Percentiles rank a stretch among this genome's conserved stretches.
These are phyloP conservation scores for Coelopa frigida DNA, from an alignment of 1,140 invertebrate species.

Conservation along the genomic window DNA sequence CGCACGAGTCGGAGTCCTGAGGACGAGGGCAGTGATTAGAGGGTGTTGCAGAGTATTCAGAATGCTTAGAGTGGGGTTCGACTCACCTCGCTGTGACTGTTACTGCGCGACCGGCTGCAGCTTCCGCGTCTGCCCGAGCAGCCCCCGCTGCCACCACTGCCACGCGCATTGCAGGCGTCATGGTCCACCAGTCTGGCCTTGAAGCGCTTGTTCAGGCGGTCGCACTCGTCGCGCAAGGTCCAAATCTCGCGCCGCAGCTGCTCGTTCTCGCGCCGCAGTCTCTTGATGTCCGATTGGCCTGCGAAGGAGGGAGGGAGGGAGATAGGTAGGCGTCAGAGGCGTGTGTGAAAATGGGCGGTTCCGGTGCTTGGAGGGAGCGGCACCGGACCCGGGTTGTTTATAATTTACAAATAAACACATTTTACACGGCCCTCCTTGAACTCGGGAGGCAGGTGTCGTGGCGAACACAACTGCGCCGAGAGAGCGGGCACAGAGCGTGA, in stretches of 20 bases:
- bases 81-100: conserved; percentile 41
- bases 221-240: conserved; percentile 78
- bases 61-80: no score
- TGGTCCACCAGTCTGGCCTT: conserved; percentile 36
- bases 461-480: no score
- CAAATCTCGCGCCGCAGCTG: conserved; percentile 79
- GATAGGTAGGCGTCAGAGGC: no score
- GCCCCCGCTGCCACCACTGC: conserved; percentile 29
- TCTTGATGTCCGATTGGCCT: conserved; percentile 85
- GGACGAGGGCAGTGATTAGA: conserved; percentile 7
- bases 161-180: conserved; percentile 26
- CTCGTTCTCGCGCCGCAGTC: conserved; percentile 78
- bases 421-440: no score
- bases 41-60: neutral
- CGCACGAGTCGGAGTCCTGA: conserved; percentile 44
- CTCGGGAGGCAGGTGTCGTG: no score
- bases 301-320: conserved; percentile 13
- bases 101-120: conserved; percentile 24
- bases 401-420: no score
- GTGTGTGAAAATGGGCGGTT: no score
- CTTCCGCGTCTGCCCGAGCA: conserved; percentile 9
- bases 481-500: no score
- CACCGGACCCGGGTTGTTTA: no score
- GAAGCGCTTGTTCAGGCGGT: conserved; percentile 63
- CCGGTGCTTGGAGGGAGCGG: no score